phyloP scores from a whole-genome alignment of 2,797 vertebrate species.

The Cyclura pinguis region DNA sequence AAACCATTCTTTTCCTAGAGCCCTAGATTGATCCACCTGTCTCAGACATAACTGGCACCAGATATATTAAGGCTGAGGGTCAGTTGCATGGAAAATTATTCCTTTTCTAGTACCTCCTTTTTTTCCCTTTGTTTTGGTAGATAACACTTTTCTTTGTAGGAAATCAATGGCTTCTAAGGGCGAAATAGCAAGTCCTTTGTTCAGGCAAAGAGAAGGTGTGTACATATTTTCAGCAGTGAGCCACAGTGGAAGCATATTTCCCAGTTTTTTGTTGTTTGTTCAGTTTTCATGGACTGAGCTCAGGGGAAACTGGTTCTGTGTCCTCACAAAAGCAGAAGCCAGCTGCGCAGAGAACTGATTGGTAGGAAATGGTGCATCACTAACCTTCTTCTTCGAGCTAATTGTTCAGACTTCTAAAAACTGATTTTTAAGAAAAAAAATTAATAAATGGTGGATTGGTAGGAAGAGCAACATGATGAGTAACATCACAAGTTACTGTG shows the following conservation, averaged over 20 bases:
- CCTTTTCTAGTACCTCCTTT: slow-evolving; percentile 37
- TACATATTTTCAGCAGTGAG: neutral
- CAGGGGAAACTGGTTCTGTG: neutral
- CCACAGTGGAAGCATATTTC: neutral
- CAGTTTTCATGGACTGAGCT: neutral
- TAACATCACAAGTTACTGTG: too few relatives aligned
- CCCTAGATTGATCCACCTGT: slow-evolving; percentile 22
- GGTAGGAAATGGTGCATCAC: neutral
- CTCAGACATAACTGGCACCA: slow-evolving; percentile 36
- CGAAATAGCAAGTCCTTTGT: slow-evolving; percentile 53
- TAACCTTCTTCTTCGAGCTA: neutral
- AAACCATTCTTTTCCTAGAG: neutral
- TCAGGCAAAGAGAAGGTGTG: slow-evolving; percentile 36
- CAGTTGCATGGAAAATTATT: slow-evolving; percentile 53
- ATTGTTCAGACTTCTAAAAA: neutral
- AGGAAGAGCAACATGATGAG: neutral
- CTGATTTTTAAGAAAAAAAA: too few relatives aligned
- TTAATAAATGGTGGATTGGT: neutral
- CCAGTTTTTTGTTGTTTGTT: neutral
- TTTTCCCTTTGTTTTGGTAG: neutral
- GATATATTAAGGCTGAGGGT: slow-evolving; percentile 39
- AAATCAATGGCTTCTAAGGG: slow-evolving; percentile 40
- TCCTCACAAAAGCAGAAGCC: neutral
- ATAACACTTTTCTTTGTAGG: slow-evolving; percentile 56
- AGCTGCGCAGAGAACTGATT: neutral